Evolutionary conservation across 2,888 invertebrate species (phyloP), one percentile per base, ranked within the genome.

Genomic region (Ophonus ardosiacus): DNA sequence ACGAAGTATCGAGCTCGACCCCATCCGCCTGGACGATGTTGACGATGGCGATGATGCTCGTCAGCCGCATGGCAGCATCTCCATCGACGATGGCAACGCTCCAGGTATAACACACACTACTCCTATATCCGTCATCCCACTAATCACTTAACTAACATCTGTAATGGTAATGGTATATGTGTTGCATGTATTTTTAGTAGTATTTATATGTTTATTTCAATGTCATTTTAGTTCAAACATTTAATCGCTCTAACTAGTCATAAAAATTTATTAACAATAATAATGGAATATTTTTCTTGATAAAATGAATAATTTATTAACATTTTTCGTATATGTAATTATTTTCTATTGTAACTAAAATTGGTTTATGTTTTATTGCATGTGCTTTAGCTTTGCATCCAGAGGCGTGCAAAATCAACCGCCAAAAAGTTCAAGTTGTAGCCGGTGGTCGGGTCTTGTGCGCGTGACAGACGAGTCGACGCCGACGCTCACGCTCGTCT

Each of bases 401-500:
- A 31, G 17, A 17, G 51, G 43, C 51, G 40, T 74, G 71, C 68
- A 43, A 21, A 43, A 15, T 43, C 71, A 74, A 18, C 43, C 71
- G 71, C 71, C 71, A 74, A 74, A 74, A 74, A 63, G 15, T 43
- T 15, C 6, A 74, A 18, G 17, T 43, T 74, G 17, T 7, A 57
- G 21, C n/a, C 78, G 78, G 17, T 51, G 18, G 74, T 57, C 78
- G 31, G 17, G 15, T 56, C 57, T 78, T 31, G n/a, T 57, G 78
- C 57, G 78, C 56, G 78, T 78, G 74, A 51, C 74, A 74, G 51
- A n/a, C 43, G 51, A 8, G 81, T 43, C 63, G 63, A 21, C 38
- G 81, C 51, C 43, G 81, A 63, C 81, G 81, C 80, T 63, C 15
- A 79, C 65, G 7, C 40, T 59, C 65, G 79, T 61, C 43, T 79